A percentile compares a stretch with the other conserved stretches of the same genome.
Conservation (phyloP, 2,797 vertebrate species). For the Rhinichthys osculus region DNA sequence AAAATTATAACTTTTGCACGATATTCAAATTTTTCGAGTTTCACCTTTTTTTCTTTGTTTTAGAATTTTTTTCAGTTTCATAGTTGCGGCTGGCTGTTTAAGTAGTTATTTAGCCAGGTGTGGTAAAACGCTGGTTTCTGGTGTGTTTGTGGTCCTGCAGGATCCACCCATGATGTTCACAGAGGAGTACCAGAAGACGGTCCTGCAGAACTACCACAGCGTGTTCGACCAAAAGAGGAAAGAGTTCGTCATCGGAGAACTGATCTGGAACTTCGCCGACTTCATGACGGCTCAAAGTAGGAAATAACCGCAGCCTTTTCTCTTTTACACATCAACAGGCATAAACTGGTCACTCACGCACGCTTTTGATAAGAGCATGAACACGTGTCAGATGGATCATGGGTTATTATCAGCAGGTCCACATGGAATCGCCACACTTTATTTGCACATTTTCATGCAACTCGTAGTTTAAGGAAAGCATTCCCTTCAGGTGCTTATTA, state of each 20-base stretch:
- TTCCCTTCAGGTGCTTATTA: too few relatives aligned
- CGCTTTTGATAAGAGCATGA: neutral
- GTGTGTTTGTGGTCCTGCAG: conserved; percentile 67
- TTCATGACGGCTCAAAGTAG: conserved; percentile 95
- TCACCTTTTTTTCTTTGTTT: too few relatives aligned
- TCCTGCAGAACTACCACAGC: conserved; percentile 85
- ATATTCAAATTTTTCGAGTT: too few relatives aligned
- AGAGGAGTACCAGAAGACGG: conserved; percentile 89
- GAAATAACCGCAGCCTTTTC: conserved; percentile 23
- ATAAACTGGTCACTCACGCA: neutral
- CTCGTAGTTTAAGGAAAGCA: too few relatives aligned
- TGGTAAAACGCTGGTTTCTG: too few relatives aligned
- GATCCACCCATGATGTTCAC: conserved; percentile 94
- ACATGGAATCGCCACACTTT: neutral
- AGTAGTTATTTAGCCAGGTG: too few relatives aligned
- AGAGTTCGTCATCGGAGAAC: conserved; percentile 90
- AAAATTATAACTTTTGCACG: too few relatives aligned
- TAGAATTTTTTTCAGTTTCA: too few relatives aligned
- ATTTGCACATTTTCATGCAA: neutral
- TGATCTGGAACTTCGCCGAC: conserved; percentile 98
- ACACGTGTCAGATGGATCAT: neutral
- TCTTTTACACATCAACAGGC: neutral
- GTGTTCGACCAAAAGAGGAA: conserved; percentile 91
- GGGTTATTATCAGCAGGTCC: neutral
- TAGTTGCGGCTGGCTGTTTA: too few relatives aligned